Percentiles rank a stretch among this genome's conserved stretches.
These are phyloP conservation scores for Timema cristinae DNA, from an alignment of 2,888 invertebrate genomes.

Conservation along the genomic window DNA sequence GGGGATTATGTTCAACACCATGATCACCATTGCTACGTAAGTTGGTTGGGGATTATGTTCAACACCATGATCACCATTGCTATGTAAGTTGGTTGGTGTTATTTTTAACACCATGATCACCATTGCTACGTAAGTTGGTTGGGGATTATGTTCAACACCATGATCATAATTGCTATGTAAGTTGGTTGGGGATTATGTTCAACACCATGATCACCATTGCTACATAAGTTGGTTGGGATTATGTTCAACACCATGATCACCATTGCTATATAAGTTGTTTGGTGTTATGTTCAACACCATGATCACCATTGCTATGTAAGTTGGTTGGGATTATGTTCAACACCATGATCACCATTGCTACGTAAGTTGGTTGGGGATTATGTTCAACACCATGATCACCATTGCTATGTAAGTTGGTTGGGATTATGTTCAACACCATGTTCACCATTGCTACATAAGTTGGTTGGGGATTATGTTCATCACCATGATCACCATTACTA, in stretches of 20 bases:
- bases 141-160: conserved; percentile 74
- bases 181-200: conserved; percentile 65
- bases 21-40: conserved; percentile 71
- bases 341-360: conserved; percentile 73
- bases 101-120: conserved; percentile 79
- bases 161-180: conserved; percentile 71
- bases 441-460: conserved; percentile 69
- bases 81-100: conserved; percentile 64
- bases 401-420: conserved; percentile 66
- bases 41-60: conserved; percentile 65
- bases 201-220: conserved; percentile 78
- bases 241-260: conserved; percentile 79
- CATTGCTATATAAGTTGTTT: conserved; percentile 64
- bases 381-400: conserved; percentile 78
- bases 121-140: conserved; percentile 61
- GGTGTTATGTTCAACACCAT: conserved; percentile 75
- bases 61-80: conserved; percentile 78
- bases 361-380: conserved; percentile 60
- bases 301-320: conserved; percentile 69
- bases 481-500: conserved; percentile 73
- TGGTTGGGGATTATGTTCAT: conserved; percentile 71
- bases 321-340: conserved; percentile 74
- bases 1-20: conserved; percentile 74
- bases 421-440: conserved; percentile 73
- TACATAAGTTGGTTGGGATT: conserved; percentile 64